A percentile compares a stretch with the other conserved stretches of the same genome.
Conservation (phyloP, 2,113 vertebrate species). For the Emydocephalus ijimae region DNA sequence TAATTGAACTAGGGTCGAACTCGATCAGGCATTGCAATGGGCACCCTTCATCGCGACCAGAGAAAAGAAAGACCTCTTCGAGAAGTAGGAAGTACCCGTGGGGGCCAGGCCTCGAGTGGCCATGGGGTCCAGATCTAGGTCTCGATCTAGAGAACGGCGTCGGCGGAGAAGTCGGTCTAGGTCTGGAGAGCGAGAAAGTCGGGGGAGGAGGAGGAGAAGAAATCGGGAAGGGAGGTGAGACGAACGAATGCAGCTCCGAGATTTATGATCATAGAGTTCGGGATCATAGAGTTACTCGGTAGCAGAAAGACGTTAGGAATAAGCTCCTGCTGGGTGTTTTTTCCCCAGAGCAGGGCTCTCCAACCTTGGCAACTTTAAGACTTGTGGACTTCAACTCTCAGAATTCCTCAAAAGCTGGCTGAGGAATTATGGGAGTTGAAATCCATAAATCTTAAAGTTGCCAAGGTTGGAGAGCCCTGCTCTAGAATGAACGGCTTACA, state of each 20-base stretch:
- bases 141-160: not conserved
- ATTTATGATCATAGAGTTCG: not conserved
- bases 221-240: not conserved
- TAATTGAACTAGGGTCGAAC: too few relatives aligned
- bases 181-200: not conserved
- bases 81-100: not conserved
- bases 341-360: too few relatives aligned
- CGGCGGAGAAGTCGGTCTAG: slow-evolving; percentile 6
- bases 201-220: not conserved
- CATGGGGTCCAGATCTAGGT: slow-evolving; percentile 11
- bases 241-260: not conserved
- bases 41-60: not conserved
- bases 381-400: too few relatives aligned
- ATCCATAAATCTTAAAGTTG: too few relatives aligned
- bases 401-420: too few relatives aligned
- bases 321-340: not conserved
- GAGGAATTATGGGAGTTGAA: too few relatives aligned
- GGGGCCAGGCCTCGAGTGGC: not conserved
- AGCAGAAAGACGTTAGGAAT: not conserved
- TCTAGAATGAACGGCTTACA: not conserved
- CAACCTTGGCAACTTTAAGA: too few relatives aligned
- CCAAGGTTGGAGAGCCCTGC: too few relatives aligned
- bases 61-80: not conserved
- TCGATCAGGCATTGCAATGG: not conserved
- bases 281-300: not conserved